These are phyloP conservation scores for Drosophila pullipes DNA, from an alignment of 2,888 invertebrate species.

Conservation along the genomic window DNA sequence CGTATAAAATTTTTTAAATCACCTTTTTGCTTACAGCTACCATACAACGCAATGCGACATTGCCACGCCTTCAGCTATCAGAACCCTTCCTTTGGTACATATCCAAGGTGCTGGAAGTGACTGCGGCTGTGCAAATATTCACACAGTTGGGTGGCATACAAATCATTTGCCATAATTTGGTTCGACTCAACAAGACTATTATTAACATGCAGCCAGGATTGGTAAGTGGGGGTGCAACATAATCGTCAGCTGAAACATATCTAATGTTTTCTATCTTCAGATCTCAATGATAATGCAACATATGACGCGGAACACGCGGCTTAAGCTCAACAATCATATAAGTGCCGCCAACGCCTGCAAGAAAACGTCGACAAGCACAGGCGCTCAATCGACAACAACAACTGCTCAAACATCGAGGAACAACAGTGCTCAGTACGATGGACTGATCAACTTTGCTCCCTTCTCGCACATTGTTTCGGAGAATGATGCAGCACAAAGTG, in stretches of 20 bases:
- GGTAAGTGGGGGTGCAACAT: conserved; percentile 84
- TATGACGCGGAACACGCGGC: conserved; percentile 86
- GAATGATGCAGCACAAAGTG: conserved; percentile 94
- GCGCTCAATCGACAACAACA: conserved; percentile 78
- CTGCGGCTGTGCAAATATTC: conserved; percentile 91
- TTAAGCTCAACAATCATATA: conserved; percentile 84
- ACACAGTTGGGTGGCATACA: conserved; percentile 91
- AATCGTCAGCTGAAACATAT: not conserved
- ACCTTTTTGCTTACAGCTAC: conserved; percentile 67
- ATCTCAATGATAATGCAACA: conserved; percentile 88
- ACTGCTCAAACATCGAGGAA: conserved; percentile 85
- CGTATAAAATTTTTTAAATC: not conserved
- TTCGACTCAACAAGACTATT: conserved; percentile 90
- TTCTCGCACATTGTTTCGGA: conserved; percentile 92
- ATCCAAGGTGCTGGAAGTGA: conserved; percentile 91
- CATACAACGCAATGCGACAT: conserved; percentile 80
- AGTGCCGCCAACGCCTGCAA: conserved; percentile 81
- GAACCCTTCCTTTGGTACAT: conserved; percentile 95
- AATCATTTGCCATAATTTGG: conserved; percentile 92
- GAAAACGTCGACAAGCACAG: conserved; percentile 82
- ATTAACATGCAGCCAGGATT: conserved; percentile 90
- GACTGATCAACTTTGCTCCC: conserved; percentile 95
- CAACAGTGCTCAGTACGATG: conserved; percentile 89
- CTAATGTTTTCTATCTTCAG: conserved; percentile 46
- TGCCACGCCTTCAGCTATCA: conserved; percentile 88